phyloP scores from a whole-genome alignment of 2,888 invertebrate species.

The Mimachlamys varia region DNA sequence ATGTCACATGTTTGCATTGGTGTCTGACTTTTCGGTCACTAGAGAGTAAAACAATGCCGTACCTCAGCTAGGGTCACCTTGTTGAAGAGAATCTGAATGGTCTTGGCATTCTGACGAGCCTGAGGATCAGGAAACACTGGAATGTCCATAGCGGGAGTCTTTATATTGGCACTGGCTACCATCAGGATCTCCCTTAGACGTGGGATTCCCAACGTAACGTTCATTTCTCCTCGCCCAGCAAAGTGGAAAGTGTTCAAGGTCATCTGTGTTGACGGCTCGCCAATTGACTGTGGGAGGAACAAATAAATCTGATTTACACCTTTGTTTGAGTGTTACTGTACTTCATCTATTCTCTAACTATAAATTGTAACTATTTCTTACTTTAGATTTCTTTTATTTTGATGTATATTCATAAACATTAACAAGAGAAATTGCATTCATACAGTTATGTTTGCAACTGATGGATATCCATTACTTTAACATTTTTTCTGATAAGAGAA shows the following conservation, averaged over 20 bases:
- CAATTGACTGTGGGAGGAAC: slow-evolving; percentile 87
- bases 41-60: background rate
- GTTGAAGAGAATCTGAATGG: slow-evolving; percentile 88
- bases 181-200: slow-evolving; percentile 97
- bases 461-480: too few species aligned
- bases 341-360: background rate
- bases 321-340: background rate
- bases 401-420: too few species aligned
- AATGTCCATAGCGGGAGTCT: slow-evolving; percentile 98
- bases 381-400: too few species aligned
- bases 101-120: slow-evolving; percentile 84
- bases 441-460: too few species aligned
- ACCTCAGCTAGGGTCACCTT: slow-evolving; percentile 89
- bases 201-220: slow-evolving; percentile 99
- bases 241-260: slow-evolving; percentile 99
- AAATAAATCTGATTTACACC: too few species aligned
- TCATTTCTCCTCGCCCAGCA: slow-evolving; percentile 99
- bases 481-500: background rate
- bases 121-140: slow-evolving; percentile 86
- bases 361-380: too few species aligned
- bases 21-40: background rate
- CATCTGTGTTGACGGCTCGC: slow-evolving; percentile 99
- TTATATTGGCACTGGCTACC: slow-evolving; percentile 94
- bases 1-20: background rate
- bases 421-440: too few species aligned